Conservation (phyloP, 2,797 vertebrate genomes). For the Cercopithecus neglectus region DNA sequence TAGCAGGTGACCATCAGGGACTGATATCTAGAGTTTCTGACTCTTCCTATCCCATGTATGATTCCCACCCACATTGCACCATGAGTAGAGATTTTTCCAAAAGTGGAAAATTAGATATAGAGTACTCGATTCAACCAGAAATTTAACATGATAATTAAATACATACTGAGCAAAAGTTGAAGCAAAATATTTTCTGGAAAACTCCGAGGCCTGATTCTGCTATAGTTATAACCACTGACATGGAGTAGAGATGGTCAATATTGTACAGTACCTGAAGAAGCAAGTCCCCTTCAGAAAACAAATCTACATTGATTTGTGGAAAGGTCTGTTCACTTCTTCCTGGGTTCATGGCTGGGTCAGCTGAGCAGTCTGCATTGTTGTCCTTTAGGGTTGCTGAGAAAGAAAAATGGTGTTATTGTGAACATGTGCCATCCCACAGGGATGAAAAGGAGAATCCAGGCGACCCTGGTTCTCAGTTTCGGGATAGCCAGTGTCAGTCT, state of each 20-base stretch:
- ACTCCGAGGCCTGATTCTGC: neutral
- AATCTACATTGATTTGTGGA: neutral
- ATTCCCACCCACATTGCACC: neutral
- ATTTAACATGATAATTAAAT: neutral
- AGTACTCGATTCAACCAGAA: neutral
- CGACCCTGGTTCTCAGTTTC: neutral
- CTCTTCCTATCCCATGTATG: neutral
- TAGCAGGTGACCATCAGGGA: neutral
- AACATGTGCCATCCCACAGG: neutral
- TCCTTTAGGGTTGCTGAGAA: slow-evolving; percentile 41
- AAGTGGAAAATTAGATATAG: neutral
- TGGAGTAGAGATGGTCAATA: neutral
- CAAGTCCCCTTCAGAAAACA: slow-evolving; percentile 71
- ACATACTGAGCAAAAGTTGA: neutral
- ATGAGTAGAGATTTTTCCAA: neutral
- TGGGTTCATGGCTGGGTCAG: neutral
- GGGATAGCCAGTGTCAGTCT: neutral
- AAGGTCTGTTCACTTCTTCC: accelerated
- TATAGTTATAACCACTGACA: neutral
- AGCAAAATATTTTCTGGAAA: neutral
- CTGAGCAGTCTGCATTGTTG: accelerated
- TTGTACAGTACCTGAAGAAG: slow-evolving; percentile 72
- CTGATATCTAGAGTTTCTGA: neutral
- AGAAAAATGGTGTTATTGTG: neutral
- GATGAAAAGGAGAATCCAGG: neutral